Evolutionary conservation across 64 coral and sea anemone genomes (phyloP), one percentile per base, ranked within the genome.

Genomic region (Trachythela sp.): DNA sequence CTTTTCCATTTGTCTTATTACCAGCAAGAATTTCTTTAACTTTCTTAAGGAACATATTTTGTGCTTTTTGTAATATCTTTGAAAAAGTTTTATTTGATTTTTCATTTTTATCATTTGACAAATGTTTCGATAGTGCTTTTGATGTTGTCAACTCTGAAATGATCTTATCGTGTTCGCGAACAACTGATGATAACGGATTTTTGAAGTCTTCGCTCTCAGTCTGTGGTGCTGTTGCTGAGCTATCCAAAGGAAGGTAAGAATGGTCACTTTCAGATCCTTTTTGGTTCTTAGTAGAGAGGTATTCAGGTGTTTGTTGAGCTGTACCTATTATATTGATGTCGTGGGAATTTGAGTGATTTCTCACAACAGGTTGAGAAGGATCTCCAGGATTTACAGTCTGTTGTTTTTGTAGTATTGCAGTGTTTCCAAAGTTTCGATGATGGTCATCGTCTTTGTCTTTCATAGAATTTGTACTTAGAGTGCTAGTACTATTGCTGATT

Each of bases 21-120:
- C 75, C 75, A 35, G 75, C 30, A 80, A 80, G 37, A 8, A 80
- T 80, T 39, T 80, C 75, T 80, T 80, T 80, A 15, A 35, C 75
- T 38, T 80, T 80, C 30, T 36, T 36, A 1, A 80, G 31, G 32
- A 80, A 80, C 1, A 80, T 35, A 35, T 18, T 80, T 29, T 80
- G 75, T 1, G 75, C 75, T 38, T 80, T 39, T 39, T 80, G 75
- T 20, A 80, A 80, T 17, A 39, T 80, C 0, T 35, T 37, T 2
- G 75, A 80, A 10, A 80, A 29, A 13, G 20, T 20, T 39, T 80
- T 30, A 6, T 80, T 5, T 14, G 4, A 13, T 37, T 35, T 30
- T 14, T 39, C 30, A 80, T 80, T 80, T 80, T 36, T 80, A 9
- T 64, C 20, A 26, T 2, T 64, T 9, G 56, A 64, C 56, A 64